Conservation (phyloP, 2,888 invertebrate genomes). For the Ennomos quercinarius region DNA sequence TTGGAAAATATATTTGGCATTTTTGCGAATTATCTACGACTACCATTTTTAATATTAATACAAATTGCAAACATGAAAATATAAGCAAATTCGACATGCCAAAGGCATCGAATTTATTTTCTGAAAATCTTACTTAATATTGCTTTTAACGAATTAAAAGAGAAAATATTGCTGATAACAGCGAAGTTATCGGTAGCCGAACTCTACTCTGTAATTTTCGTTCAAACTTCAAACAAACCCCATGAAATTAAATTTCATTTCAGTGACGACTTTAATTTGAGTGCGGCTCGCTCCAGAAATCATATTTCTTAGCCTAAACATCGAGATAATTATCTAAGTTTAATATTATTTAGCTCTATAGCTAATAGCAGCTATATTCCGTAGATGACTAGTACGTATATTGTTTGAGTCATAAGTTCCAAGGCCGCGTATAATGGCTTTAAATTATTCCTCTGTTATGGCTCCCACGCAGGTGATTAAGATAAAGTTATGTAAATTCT, state of each 20-base stretch:
- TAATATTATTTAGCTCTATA: constrained; percentile 27
- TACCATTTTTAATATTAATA: constrained; percentile 2
- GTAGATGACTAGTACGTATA: constrained; percentile 47
- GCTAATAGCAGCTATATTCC: constrained; percentile 44
- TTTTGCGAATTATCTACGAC: constrained; percentile 10
- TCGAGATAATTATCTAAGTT: constrained; percentile 16
- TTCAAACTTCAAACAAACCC: too few relatives aligned
- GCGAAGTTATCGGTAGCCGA: too few relatives aligned
- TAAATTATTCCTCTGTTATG: constrained; percentile 45
- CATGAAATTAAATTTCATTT: too few relatives aligned
- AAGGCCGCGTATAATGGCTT: constrained; percentile 51
- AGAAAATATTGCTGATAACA: too few relatives aligned
- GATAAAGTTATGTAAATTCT: constrained; percentile 42
- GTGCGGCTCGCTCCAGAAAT: too few relatives aligned
- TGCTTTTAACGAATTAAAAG: too few relatives aligned
- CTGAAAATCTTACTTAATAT: too few relatives aligned
- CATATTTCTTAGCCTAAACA: constrained; percentile 21
- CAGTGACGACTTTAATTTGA: too few relatives aligned
- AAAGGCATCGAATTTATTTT: neutral
- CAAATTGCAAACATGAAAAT: constrained; percentile 5
- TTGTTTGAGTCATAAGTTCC: constrained; percentile 44
- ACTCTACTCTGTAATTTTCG: too few relatives aligned
- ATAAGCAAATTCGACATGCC: constrained; percentile 10
- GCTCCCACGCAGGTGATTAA: constrained; percentile 54
- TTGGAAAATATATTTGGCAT: constrained; percentile 28